These are phyloP conservation scores for Globicephala melas DNA, from an alignment of 2,113 vertebrate genomes.

Conservation along the genomic window DNA sequence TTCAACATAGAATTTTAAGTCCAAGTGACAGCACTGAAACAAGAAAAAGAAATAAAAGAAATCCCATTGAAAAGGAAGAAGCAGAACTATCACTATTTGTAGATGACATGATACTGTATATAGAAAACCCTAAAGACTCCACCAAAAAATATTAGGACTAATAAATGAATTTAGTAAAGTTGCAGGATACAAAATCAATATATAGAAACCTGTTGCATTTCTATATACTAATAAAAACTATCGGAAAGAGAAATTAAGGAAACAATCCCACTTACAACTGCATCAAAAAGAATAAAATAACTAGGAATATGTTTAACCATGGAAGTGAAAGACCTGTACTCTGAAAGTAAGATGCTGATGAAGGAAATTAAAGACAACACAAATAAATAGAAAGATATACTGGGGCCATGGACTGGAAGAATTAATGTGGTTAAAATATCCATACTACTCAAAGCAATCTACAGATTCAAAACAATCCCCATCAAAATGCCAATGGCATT, in stretches of 20 bases:
- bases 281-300: not conserved
- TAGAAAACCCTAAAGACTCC: not conserved
- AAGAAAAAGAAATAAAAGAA: not conserved
- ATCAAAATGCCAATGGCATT: not conserved
- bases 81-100: not conserved
- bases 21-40: not conserved
- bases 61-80: not conserved
- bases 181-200: not conserved
- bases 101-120: not conserved
- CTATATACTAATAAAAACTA: not conserved
- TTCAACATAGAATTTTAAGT: not conserved
- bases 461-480: not conserved
- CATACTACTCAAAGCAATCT: not conserved
- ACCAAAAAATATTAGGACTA: not conserved
- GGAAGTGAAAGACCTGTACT: not conserved
- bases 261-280: not conserved
- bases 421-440: not conserved
- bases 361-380: not conserved
- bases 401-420: not conserved
- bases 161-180: not conserved
- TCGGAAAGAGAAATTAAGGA: not conserved
- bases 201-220: not conserved
- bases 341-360: not conserved
- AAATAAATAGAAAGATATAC: not conserved
- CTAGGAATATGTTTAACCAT: not conserved